phyloP scores from a whole-genome alignment of 2,888 invertebrate species.

The Endomychus coccineus region DNA sequence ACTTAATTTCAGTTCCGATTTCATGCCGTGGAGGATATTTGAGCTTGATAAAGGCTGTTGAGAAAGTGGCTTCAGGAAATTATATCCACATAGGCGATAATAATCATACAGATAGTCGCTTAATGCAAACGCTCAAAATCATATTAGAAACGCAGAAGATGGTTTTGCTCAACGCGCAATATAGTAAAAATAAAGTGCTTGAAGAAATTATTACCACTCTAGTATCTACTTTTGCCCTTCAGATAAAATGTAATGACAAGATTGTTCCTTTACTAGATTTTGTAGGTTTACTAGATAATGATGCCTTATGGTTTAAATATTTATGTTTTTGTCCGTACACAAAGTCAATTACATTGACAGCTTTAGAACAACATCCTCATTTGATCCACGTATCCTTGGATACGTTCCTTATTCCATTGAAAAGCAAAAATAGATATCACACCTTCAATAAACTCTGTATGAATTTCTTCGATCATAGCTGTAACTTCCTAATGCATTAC shows the following conservation, averaged over 20 bases:
- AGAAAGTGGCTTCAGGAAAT: not conserved
- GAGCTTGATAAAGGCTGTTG: constrained; percentile 16
- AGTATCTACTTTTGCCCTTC: constrained; percentile 12
- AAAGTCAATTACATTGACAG: constrained; percentile 17
- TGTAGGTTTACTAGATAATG: constrained; percentile 19
- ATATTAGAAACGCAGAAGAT: constrained; percentile 17
- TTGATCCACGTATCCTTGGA: no score
- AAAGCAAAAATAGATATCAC: no score
- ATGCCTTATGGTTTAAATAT: constrained; percentile 23
- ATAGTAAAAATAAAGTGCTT: constrained; percentile 13
- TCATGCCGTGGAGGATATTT: constrained; percentile 21
- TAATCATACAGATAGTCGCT: constrained; percentile 11
- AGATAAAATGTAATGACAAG: not conserved
- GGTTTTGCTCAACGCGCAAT: constrained; percentile 10
- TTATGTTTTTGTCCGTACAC: constrained; percentile 19
- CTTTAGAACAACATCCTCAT: constrained; percentile 11
- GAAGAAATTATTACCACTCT: constrained; percentile 20
- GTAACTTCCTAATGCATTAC: constrained; percentile 14
- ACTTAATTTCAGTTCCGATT: constrained; percentile 19
- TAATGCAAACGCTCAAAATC: constrained; percentile 15
- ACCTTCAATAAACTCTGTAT: no score
- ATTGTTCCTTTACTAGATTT: constrained; percentile 16
- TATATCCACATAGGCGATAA: not conserved
- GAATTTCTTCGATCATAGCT: constrained; percentile 4
- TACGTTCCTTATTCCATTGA: no score